These are phyloP conservation scores for Heteropelma amictum DNA, from an alignment of 2,888 invertebrate species.

Conservation along the genomic window DNA sequence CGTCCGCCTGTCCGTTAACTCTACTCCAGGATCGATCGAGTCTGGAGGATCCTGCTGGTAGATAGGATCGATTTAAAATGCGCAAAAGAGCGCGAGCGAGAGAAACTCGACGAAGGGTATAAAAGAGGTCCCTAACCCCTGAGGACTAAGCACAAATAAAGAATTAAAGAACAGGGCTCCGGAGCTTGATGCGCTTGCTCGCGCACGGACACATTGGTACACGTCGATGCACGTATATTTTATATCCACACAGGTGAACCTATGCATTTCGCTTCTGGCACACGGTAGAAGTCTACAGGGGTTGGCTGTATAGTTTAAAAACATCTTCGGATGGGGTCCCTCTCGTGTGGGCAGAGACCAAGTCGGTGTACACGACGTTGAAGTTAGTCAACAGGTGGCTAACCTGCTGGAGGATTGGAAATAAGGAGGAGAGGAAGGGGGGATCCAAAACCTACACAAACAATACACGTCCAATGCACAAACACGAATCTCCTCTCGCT, in stretches of 20 bases:
- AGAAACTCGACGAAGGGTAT: conserved; percentile 36
- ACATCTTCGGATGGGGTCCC: conserved; percentile 67
- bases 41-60: conserved; percentile 46
- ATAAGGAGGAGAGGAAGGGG: conserved; percentile 5
- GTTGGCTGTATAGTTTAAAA: conserved; percentile 71
- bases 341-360: conserved; percentile 66
- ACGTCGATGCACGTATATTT: not conserved
- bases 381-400: conserved; percentile 78
- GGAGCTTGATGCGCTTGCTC: conserved; percentile 43
- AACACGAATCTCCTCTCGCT: conserved; percentile 73
- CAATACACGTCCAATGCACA: conserved; percentile 76
- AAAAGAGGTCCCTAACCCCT: conserved; percentile 70
- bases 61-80: conserved; percentile 65
- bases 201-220: not conserved
- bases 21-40: conserved; percentile 39
- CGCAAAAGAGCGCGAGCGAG: conserved; percentile 43
- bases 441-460: conserved; percentile 74
- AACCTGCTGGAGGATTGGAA: conserved; percentile 72
- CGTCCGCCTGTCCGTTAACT: conserved; percentile 52
- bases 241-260: not conserved
- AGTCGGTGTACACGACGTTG: conserved; percentile 62
- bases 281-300: conserved; percentile 21
- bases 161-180: conserved; percentile 51
- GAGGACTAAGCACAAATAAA: conserved; percentile 72
- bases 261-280: conserved; percentile 37